phyloP scores from a whole-genome alignment of 1,140 invertebrate genomes.

The Pteromalus puparum region DNA sequence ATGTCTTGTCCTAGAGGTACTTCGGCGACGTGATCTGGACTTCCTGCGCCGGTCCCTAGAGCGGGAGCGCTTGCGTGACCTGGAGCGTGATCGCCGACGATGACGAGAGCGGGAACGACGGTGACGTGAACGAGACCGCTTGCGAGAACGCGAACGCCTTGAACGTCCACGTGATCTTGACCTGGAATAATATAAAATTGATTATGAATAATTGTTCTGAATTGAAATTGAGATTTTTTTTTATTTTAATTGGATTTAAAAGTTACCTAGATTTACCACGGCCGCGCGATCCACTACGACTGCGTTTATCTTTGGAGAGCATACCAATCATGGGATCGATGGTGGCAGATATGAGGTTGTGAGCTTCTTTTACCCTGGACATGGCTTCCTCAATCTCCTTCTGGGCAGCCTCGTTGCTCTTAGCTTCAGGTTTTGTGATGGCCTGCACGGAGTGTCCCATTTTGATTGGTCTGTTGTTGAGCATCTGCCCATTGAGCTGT shows the following conservation, averaged over 20 bases:
- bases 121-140: constrained; percentile 79
- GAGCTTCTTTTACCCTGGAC: constrained; percentile 96
- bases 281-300: constrained; percentile 77
- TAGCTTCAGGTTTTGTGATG: constrained; percentile 94
- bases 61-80: constrained; percentile 73
- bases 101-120: constrained; percentile 74
- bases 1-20: constrained; percentile 67
- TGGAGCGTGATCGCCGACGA: constrained; percentile 71
- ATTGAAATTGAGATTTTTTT: neutral
- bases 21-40: constrained; percentile 71
- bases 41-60: constrained; percentile 74
- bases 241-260: constrained; percentile 62
- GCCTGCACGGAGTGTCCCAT: constrained; percentile 93
- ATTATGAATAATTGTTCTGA: neutral
- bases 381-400: constrained; percentile 98
- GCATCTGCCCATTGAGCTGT: constrained; percentile 85
- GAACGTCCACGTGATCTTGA: constrained; percentile 79
- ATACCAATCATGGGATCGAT: constrained; percentile 93
- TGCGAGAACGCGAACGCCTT: constrained; percentile 74
- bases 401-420: constrained; percentile 95
- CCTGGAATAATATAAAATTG: constrained; percentile 65
- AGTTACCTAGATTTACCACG: constrained; percentile 76
- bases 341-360: constrained; percentile 93
- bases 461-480: constrained; percentile 75
- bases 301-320: constrained; percentile 88